Percentiles rank a stretch among this genome's conserved stretches.
Evolutionary conservation across 2,113 vertebrate genomes (phyloP).

Genomic region (Etheostoma spectabile): DNA sequence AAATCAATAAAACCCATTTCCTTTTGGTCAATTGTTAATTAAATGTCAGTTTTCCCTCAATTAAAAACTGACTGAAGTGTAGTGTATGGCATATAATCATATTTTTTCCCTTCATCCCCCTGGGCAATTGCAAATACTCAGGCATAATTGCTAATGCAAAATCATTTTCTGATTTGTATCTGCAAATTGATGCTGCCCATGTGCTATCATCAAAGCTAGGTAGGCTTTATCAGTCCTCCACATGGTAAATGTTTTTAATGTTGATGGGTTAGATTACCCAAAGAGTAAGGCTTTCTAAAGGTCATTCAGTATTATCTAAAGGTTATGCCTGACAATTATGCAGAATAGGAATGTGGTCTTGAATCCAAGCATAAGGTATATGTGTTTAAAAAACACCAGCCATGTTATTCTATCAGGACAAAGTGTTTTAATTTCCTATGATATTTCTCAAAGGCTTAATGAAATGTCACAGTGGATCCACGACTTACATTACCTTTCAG

Average conservation of each 20-base stretch:
- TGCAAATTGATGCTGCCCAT: constrained; percentile 72
- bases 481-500: constrained; percentile 20
- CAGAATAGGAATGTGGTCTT: constrained; percentile 38
- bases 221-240: constrained; percentile 64
- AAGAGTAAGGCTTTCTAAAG: constrained; percentile 64
- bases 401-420: constrained; percentile 28
- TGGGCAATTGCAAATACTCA: constrained; percentile 48
- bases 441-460: constrained; percentile 51
- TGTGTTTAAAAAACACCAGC: constrained; percentile 24
- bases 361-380: constrained; percentile 35
- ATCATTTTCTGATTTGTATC: constrained; percentile 77
- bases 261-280: constrained; percentile 70
- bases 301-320: constrained; percentile 70
- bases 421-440: constrained; percentile 30
- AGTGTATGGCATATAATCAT: constrained; percentile 70
- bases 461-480: constrained; percentile 36
- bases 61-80: constrained; percentile 76
- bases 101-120: constrained; percentile 56
- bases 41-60: constrained; percentile 78
- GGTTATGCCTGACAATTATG: constrained; percentile 64
- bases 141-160: constrained; percentile 73
- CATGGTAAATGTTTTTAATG: constrained; percentile 71
- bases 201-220: constrained; percentile 69
- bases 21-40: constrained; percentile 82
- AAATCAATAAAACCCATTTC: constrained; percentile 85